Percentiles rank a stretch among this genome's conserved stretches.
Conservation (phyloP, 2,797 vertebrate genomes). For the Smutsia gigantea region DNA sequence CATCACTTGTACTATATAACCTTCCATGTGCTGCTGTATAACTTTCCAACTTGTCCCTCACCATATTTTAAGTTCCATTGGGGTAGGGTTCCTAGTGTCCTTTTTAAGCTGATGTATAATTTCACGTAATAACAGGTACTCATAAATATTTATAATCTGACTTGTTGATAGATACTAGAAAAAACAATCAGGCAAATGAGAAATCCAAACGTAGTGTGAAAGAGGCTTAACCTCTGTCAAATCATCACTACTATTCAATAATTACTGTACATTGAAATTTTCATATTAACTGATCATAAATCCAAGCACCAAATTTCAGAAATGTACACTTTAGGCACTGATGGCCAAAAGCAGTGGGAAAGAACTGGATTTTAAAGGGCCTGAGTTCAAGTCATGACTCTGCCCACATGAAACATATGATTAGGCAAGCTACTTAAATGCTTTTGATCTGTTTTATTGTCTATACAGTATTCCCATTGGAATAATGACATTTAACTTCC, state of each 20-base stretch:
- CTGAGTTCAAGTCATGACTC: neutral
- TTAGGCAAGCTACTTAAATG: neutral
- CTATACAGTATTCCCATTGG: neutral
- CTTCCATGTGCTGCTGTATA: neutral
- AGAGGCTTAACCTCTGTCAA: neutral
- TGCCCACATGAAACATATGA: neutral
- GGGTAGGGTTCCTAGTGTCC: neutral
- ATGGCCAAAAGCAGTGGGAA: neutral
- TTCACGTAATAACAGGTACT: neutral
- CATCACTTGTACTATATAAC: neutral
- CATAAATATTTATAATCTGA: neutral
- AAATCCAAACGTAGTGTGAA: constrained; percentile 7
- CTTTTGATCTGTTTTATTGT: neutral
- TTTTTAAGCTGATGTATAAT: neutral
- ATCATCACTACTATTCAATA: neutral
- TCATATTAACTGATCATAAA: neutral
- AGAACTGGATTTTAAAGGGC: neutral
- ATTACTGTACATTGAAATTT: neutral
- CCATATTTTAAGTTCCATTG: neutral
- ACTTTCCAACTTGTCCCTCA: neutral
- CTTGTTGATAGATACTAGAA: neutral
- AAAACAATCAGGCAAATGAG: neutral
- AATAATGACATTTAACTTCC: neutral
- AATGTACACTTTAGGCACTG: neutral
- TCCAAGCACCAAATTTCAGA: neutral